Conservation (phyloP, 2,888 invertebrate species). For the Bimastos eiseni region DNA sequence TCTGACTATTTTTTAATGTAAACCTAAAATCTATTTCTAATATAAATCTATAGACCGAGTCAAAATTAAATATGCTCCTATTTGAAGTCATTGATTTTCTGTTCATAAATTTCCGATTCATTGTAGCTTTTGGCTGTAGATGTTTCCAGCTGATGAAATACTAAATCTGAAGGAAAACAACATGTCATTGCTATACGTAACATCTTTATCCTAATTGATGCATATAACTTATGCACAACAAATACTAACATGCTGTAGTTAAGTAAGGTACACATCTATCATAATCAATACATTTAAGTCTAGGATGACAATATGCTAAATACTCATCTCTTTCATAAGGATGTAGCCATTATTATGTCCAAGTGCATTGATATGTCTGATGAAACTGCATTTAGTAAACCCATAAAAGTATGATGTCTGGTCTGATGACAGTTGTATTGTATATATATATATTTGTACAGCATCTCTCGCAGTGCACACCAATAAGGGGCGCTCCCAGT, state of each 20-base stretch:
- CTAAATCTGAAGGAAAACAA: slow-evolving; percentile 5
- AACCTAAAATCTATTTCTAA: not conserved
- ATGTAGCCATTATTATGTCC: not conserved
- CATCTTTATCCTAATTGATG: too few relatives aligned
- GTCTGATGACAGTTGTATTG: not conserved
- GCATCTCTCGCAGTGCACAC: too few relatives aligned
- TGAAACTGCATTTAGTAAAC: not conserved
- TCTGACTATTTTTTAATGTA: slow-evolving; percentile 1
- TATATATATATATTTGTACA: not conserved
- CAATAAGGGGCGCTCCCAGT: too few relatives aligned
- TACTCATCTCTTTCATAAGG: not conserved
- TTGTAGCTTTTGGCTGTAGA: not conserved
- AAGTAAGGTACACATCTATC: not conserved
- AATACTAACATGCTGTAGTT: not conserved
- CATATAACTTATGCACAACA: too few relatives aligned
- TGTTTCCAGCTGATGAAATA: not conserved
- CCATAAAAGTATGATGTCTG: not conserved
- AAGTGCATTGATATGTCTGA: not conserved
- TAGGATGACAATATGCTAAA: not conserved
- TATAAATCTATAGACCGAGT: not conserved
- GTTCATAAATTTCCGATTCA: not conserved
- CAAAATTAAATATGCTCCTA: not conserved
- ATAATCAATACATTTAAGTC: not conserved
- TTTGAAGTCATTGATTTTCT: not conserved
- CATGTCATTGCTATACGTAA: not conserved